Evolutionary conservation across 1,140 invertebrate genomes (phyloP).

Genomic region (Hycleus phaleratus): DNA sequence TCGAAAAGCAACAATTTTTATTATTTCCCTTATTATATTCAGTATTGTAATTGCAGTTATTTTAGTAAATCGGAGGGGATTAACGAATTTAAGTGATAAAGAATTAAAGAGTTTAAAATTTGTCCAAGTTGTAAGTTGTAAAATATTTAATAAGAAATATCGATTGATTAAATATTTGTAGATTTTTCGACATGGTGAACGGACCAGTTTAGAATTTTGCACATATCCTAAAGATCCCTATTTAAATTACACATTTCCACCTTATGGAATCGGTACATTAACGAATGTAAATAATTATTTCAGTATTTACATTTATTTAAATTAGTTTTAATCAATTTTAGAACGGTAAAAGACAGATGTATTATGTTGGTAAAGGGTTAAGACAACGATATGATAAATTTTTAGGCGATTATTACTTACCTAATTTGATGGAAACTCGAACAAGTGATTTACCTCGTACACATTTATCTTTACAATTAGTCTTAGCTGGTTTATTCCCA

Average conservation of each 20-base stretch:
- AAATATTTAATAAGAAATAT: too few relatives aligned
- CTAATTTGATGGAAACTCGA: slow-evolving; percentile 29
- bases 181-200: slow-evolving; percentile 71
- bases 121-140: too few relatives aligned
- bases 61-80: too few relatives aligned
- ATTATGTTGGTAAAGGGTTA: slow-evolving; percentile 52
- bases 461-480: slow-evolving; percentile 53
- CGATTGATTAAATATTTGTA: slow-evolving; percentile 28
- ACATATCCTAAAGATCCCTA: slow-evolving; percentile 60
- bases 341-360: slow-evolving; percentile 43
- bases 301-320: not conserved
- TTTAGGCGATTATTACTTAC: slow-evolving; percentile 51
- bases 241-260: slow-evolving; percentile 51
- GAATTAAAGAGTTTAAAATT: too few relatives aligned
- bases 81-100: too few relatives aligned
- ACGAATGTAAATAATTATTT: slow-evolving; percentile 54
- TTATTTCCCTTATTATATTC: too few relatives aligned
- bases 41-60: too few relatives aligned
- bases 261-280: slow-evolving; percentile 62
- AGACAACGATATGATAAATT: slow-evolving; percentile 53
- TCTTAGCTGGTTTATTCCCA: slow-evolving; percentile 79
- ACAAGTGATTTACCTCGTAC: slow-evolving; percentile 46
- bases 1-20: too few relatives aligned
- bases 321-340: slow-evolving; percentile 7
- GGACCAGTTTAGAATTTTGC: slow-evolving; percentile 55